phyloP scores from a whole-genome alignment of 2,797 vertebrate species.

The Dendrocincla fuliginosa region DNA sequence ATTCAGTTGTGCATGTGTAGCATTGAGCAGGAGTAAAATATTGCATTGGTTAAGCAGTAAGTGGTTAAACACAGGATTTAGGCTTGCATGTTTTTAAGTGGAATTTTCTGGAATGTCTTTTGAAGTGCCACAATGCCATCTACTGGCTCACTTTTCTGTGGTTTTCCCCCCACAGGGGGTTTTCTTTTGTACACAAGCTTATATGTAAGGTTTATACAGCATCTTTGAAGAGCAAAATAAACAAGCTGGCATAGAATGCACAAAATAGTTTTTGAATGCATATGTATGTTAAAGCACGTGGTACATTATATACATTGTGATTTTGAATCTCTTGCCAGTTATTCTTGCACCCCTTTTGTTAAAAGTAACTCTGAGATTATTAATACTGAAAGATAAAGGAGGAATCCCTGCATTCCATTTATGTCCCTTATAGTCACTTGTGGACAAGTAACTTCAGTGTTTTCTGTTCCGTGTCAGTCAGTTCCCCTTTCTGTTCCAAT shows the following conservation, averaged over 20 bases:
- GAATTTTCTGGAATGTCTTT: constrained; percentile 33
- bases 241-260: neutral
- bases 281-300: neutral
- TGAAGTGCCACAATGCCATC: constrained; percentile 76
- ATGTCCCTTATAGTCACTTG: neutral
- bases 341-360: neutral
- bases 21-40: constrained; percentile 61
- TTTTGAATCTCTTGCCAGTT: neutral
- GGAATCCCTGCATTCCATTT: neutral
- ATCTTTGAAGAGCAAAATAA: neutral
- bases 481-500: neutral
- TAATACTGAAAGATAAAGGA: neutral
- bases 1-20: constrained; percentile 59
- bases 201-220: neutral
- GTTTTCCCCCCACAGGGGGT: neutral
- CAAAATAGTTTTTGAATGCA: neutral
- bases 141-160: constrained; percentile 53
- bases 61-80: constrained; percentile 54
- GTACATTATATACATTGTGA: neutral
- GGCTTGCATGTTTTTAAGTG: constrained; percentile 23
- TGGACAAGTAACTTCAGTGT: neutral
- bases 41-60: constrained; percentile 68
- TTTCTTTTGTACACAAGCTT: neutral
- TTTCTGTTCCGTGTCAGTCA: neutral
- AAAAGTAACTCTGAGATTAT: neutral